phyloP scores from a whole-genome alignment of 2,797 vertebrate species.

The Molossus molossus region DNA sequence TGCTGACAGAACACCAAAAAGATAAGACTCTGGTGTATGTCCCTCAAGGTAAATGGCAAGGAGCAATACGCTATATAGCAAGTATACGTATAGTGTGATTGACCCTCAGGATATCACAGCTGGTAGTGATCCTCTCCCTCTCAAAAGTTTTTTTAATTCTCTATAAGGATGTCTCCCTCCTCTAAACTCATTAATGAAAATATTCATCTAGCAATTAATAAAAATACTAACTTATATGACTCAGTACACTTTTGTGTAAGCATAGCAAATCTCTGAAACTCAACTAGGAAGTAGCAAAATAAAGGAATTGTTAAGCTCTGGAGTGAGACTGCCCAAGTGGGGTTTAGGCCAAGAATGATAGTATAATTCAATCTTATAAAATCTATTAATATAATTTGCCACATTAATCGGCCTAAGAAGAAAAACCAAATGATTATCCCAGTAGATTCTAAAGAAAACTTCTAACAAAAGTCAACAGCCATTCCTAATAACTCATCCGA shows the following conservation, averaged over 20 bases:
- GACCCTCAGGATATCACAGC: not conserved
- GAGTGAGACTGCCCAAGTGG: not conserved
- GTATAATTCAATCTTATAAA: not conserved
- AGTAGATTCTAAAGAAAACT: not conserved
- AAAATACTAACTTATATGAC: not conserved
- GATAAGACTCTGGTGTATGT: not conserved
- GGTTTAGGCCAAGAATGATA: not conserved
- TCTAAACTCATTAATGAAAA: conserved; percentile 21
- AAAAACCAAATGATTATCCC: conserved; percentile 36
- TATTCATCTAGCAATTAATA: conserved; percentile 12
- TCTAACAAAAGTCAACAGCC: not conserved
- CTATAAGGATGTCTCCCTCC: not conserved
- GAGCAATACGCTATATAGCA: not conserved
- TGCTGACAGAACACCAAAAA: not conserved
- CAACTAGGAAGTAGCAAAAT: not conserved
- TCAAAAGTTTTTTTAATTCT: not conserved
- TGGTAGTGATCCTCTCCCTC: not conserved
- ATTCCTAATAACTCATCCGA: conserved; percentile 5
- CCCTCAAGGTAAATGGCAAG: not conserved
- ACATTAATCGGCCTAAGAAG: not conserved
- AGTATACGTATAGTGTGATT: not conserved
- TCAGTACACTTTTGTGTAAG: not conserved
- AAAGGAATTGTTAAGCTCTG: conserved; percentile 13
- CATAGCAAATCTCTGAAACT: conserved; percentile 43
- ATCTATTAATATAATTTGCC: not conserved